Base-by-base conservation (phyloP, 2,888 invertebrate species). In the Troglohyphantes excavatus region DNA sequence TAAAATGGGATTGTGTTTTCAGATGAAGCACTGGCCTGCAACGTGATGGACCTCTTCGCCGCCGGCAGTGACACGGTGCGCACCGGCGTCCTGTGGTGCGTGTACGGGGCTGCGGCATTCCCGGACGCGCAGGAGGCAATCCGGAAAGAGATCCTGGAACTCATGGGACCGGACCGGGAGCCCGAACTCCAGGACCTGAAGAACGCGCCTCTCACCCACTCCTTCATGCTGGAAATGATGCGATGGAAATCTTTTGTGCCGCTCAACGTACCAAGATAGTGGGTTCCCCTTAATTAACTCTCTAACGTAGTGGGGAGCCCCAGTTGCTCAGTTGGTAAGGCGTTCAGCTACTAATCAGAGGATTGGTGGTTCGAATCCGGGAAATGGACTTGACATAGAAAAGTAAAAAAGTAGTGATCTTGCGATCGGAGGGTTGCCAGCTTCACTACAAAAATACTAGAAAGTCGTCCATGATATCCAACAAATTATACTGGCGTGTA, bases 151-250 rank as follows among this genome's bases (percentile, higher is more conserved):
- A 93, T 96, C 63, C 95, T 95, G 91, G 93, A 93, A 19, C 94
- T 95, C 67, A 94, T 96, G 0, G 96, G 96, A 1, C 93, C 93
- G 46, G 93, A 94, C 17, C 93, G 95, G 23, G 43, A n/a, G 81
- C 96, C 96, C 0, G 93, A 93, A 0, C 93, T 95, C 2, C 93
- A 93, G 26, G 95, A 96, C 92, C 94, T 95, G 92, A 91, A 93
- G 93, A 96, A 96, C 82, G 95, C 97, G 95, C 96, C 97, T 0
- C 97, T 96, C 92, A 95, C 96, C 89, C 96, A 96, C 92, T 96
- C 96, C 0, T 94, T 97, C 7, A 96, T 96, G 0, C 94, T 96
- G 92, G 97, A 97, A 93, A 95, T 96, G 0, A 93, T 97, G 0
- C 95, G 97, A 67, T 96, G 97, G 94, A 97, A 97, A 93, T 90